Evolutionary conservation across 2,113 vertebrate genomes (phyloP), one percentile per base, ranked within the genome.

Genomic region (Pollachius pollachius): DNA sequence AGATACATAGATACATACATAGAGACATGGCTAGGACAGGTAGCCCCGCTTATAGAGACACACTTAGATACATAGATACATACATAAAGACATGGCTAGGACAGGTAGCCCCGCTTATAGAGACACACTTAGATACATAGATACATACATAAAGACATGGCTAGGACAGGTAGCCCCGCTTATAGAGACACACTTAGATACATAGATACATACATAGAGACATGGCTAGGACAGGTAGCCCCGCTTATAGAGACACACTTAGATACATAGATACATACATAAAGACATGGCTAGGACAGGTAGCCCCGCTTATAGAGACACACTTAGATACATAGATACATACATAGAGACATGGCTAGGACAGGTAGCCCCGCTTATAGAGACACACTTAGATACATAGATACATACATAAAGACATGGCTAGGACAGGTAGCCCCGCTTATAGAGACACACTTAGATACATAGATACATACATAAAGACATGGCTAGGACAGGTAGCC

Each of bases 181-280:
- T 27, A 72, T 17, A 52, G 5, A 52, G 63, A 19, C 68, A 70
- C 17, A 62, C 41, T 58, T 52, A 58, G 16, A 52, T 37, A 65
- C 64, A 65, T 37, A 65, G 34, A 65, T n/a, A 23, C 34, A 57
- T 21, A 67, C 48, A 66, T 17, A 66, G 41, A 48, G 34, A 65
- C 64, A 48, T 37, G 19, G 19, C 15, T n/a, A 25, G 19, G n/a
- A 9, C 5, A 27, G 21, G 97, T 99, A 82, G 78, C 72, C 68
- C 52, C 9, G 3, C 52, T 27, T 27, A 27, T 27, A 27, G 2
- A 27, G 27, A 27, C 27, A 27, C 2, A 27, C 27, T 27, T 27
- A 27, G 27, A 56, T 57, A 48, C 63, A 66, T 57, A 27, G 27
- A 27, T 18, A 12, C 17, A 23, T 15, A 62, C 17, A 4, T 25